Conservation (phyloP, 1,140 invertebrate genomes). For the Laupala kohalensis region DNA sequence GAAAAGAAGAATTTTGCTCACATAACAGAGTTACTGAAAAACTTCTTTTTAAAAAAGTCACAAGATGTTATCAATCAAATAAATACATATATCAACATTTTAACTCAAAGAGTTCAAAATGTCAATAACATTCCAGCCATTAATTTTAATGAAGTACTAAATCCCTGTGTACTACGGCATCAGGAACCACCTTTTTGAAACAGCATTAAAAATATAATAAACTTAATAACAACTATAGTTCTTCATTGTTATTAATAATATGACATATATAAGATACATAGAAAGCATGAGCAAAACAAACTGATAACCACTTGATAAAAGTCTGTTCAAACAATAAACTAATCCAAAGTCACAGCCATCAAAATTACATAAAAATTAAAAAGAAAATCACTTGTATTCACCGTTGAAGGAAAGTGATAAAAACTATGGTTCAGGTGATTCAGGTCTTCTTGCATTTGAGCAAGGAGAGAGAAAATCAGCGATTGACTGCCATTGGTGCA, state of each 20-base stretch:
- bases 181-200: no score
- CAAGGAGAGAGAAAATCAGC: no score
- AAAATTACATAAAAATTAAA: background rate
- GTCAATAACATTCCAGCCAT: background rate
- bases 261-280: background rate
- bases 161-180: no score
- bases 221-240: background rate
- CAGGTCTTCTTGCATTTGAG: no score
- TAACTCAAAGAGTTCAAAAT: background rate
- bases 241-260: background rate
- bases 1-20: no score
- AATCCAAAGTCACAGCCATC: background rate
- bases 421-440: no score
- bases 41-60: no score
- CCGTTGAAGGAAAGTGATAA: no score
- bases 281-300: background rate
- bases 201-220: background rate
- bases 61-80: no score
- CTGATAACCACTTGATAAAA: background rate
- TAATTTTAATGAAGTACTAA: background rate
- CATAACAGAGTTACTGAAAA: no score
- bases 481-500: no score
- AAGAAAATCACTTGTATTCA: no score
- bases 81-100: background rate
- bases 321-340: background rate